Evolutionary conservation across 2,888 invertebrate genomes (phyloP), one percentile per base, ranked within the genome.

Genomic region (Pyrrhosoma nymphula): DNA sequence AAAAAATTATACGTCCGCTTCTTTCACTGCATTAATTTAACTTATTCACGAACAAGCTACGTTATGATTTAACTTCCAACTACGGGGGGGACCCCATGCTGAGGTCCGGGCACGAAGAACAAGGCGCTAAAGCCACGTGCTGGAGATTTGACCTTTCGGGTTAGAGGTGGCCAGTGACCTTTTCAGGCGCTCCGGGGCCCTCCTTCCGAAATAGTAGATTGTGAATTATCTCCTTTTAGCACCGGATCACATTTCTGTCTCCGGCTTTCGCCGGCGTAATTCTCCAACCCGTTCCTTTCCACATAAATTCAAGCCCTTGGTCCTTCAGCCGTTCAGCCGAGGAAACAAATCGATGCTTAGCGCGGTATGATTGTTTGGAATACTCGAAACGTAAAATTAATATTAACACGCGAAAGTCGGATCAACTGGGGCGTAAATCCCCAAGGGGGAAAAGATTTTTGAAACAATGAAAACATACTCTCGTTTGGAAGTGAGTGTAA

Each of bases 91-190:
- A 82, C 82, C 35, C 14, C 82, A 35, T 35, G 82, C 30, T 35
- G 82, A 12, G 82, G 35, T 1, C 35, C 82, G 26, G 1, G 30
- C 16, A 35, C 1, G 82, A 35, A 35, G 82, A 30, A 82, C 82
- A 82, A 82, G 82, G 82, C 82, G 12, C 16, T 18, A 35, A 35
- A 35, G 82, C 35, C 39, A 35, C 23, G 63, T 8, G 39, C 60
- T 20, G 63, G 39, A 23, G 91, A 26, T 39, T 91, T 60, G 91
- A 63, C 91, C 91, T 91, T 63, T 91, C 63, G 10, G 63, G 56
- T 30, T 23, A 63, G 63, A 60, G 91, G 39, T 63, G 63, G 60
- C 63, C 91, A 35, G 23, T 91, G 91, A 91, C 91, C 91, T 91
- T 91, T 91, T 20, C 18, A 60, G 63, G 20, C 35, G 35, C 56